Conservation (phyloP, 2,797 vertebrate species). For the Loris lydekkerianus region DNA sequence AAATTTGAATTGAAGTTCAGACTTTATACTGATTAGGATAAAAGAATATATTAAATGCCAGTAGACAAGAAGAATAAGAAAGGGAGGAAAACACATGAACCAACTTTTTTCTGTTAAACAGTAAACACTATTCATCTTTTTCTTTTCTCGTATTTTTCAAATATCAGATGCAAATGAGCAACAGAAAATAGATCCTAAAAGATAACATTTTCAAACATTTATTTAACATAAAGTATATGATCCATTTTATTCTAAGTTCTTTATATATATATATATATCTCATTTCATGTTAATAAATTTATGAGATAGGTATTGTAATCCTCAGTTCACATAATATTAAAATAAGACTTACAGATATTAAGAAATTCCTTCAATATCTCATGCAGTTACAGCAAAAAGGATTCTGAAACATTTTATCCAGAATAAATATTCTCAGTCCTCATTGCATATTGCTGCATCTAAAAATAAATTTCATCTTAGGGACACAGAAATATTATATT, state of each 20-base stretch:
- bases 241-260: not conserved
- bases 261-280: not conserved
- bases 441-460: not conserved
- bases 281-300: not conserved
- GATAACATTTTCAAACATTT: not conserved
- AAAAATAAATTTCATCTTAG: not conserved
- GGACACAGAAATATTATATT: not conserved
- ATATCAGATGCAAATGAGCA: not conserved
- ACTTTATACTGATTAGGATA: conserved; percentile 42
- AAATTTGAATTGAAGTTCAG: conserved; percentile 50
- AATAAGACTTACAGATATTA: not conserved
- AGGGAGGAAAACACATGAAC: not conserved
- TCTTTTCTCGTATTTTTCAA: not conserved
- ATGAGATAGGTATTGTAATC: not conserved
- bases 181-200: not conserved
- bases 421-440: not conserved
- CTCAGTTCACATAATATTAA: not conserved
- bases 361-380: not conserved
- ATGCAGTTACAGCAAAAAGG: not conserved
- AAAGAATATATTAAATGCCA: not conserved
- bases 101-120: not conserved
- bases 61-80: not conserved
- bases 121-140: not conserved
- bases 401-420: not conserved
- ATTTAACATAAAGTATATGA: not conserved